Base-by-base conservation (phyloP, 2,797 vertebrate species). In the Acrocephalus scirpaceus region DNA sequence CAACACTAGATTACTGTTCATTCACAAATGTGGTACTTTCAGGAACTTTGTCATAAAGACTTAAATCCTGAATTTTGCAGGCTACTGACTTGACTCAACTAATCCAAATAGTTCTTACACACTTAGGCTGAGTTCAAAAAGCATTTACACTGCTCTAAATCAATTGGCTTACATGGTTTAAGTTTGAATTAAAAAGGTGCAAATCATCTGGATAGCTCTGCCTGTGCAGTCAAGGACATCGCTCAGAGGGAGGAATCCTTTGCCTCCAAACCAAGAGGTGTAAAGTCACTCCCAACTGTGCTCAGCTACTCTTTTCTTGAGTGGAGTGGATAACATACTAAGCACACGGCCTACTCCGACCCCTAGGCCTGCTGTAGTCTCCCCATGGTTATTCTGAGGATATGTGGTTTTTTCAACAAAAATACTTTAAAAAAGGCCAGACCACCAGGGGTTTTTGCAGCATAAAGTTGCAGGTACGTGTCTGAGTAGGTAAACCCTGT, bases 1-100 rank as follows among this genome's bases (percentile, higher is more conserved):
- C 34, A 84, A n/a, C 13, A 50, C 23, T 67, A 58, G 27, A 57
- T 74, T 60, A 38, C 5, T 29, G 2, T 27, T 70, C 54, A 42
- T 80, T 70, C 72, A 45, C 25, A 78, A 81, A 72, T 22, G 14
- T 27, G 2, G 42, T 64, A 29, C 7, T 64, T 88, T 45, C 17
- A 90, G 51, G 25, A 83, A 54, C 16, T 77, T 80, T 64, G 21
- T 54, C n/a, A 58, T 70, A 40, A 78, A 67, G 19, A 65, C 29
- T 60, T 72, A 71, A 84, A 78, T 38, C 44, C 30, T 76, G 34
- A 69, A 2, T 81, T 93, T 92, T 72, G 23, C n/a, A 82, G 80
- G 27, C 25, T 71, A 10, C 10, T 69, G 23, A 21, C 44, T 87
- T 47, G 22, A 48, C 21, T 86, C 69, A 61, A 42, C 45, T 76